Conservation (phyloP, 2,113 vertebrate species). For the Hiodon tergisus region DNA sequence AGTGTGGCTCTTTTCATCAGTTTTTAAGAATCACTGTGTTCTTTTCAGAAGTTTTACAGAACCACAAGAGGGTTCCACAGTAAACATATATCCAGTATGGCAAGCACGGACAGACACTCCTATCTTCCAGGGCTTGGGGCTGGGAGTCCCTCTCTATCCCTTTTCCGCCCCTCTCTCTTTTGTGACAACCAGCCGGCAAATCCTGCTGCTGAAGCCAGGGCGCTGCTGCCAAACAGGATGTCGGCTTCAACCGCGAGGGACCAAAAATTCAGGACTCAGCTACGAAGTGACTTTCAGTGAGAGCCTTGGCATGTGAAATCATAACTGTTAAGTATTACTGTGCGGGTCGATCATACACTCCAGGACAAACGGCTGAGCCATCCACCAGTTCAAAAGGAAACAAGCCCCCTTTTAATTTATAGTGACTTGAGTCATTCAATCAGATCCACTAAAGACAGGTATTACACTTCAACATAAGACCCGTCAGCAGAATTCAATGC, state of each 20-base stretch:
- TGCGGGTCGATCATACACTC: too few species aligned
- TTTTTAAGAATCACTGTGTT: too few species aligned
- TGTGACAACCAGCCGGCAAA: conserved; percentile 1
- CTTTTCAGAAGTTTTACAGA: too few species aligned
- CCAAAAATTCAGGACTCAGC: too few species aligned
- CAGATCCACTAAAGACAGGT: not conserved
- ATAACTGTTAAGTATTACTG: too few species aligned
- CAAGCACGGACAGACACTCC: not conserved
- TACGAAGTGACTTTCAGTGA: too few species aligned
- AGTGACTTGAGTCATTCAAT: not conserved
- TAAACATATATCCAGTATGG: not conserved
- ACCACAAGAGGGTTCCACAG: not conserved
- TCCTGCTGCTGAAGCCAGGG: not conserved
- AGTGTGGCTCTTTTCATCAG: too few species aligned
- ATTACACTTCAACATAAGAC: not conserved
- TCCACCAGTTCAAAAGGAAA: not conserved
- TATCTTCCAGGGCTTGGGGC: not conserved
- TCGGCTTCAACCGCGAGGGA: not conserved
- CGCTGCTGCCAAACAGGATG: not conserved
- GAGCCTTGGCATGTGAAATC: too few species aligned
- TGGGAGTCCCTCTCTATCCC: not conserved
- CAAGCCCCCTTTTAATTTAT: not conserved
- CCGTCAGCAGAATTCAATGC: not conserved
- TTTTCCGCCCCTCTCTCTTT: not conserved
- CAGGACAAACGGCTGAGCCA: not conserved